Conservation (phyloP, 2,888 invertebrate species). For the Teinopalpus imperialis region DNA sequence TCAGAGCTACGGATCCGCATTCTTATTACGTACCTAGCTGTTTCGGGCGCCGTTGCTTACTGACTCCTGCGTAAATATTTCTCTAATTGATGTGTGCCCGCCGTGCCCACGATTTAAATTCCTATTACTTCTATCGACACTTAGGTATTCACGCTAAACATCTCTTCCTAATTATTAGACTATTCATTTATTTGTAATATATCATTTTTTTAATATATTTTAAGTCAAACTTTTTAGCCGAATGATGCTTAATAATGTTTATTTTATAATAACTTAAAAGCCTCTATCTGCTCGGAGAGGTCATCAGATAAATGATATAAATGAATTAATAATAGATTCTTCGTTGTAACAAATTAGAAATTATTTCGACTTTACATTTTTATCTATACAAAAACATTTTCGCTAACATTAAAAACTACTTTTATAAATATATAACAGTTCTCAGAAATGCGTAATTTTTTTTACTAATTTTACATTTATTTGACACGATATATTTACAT, state of each 20-base stretch:
- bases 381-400: background rate
- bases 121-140: conserved; percentile 17
- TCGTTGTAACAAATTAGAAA: too few relatives aligned
- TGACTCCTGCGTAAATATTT: conserved; percentile 67
- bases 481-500: conserved; percentile 48
- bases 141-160: background rate
- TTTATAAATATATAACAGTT: conserved; percentile 3
- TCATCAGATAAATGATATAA: too few relatives aligned
- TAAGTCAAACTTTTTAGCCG: too few relatives aligned
- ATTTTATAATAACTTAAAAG: too few relatives aligned
- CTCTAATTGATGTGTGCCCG: conserved; percentile 70
- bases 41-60: conserved; percentile 59
- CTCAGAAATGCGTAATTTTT: background rate
- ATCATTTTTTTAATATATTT: too few relatives aligned
- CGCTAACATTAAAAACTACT: background rate
- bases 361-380: background rate
- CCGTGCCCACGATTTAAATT: conserved; percentile 49
- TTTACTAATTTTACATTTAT: conserved; percentile 32
- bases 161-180: conserved; percentile 1
- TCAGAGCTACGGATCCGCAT: conserved; percentile 76
- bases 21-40: conserved; percentile 62
- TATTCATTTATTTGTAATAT: too few relatives aligned
- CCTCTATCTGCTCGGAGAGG: too few relatives aligned
- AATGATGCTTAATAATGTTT: too few relatives aligned
- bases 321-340: too few relatives aligned